Evolutionary conservation across 1,140 invertebrate genomes (phyloP), one percentile per base, ranked within the genome.

Genomic region (Phymorhynchus buccinoides): DNA sequence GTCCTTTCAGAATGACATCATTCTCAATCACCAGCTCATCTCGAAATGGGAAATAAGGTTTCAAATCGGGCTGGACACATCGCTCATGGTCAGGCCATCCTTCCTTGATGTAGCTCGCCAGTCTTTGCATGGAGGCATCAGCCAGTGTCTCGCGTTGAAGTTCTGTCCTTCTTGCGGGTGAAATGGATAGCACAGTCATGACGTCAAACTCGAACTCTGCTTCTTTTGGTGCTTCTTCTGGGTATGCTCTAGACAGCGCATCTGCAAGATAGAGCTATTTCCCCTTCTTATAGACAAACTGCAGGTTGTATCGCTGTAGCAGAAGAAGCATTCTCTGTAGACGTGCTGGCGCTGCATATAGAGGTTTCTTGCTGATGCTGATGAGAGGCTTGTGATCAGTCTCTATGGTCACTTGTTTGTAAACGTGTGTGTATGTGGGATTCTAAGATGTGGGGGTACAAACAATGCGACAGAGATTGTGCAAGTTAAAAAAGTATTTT

Each of bases 261-360:
- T 87, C 84, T 3, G 87, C 80, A 2, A 87, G 48, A 3, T 37
- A 48, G 22, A 87, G 85, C 32, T 77, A 39, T 62, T 35, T 42
- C 9, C 86, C 87, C 22, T 80, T 71, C 44, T 85, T 86, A 81
- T 88, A 88, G 18, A 71, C 27, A 16, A 89, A 68, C 48, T 48
- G 37, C 22, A 66, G 68, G 78, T 75, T 42, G 78, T 89, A 90
- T n/a, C 68, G 82, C 32, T 89, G 89, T 6, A 90, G 48, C 12
- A 48, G 12, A 39, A 89, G 83, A 27, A 90, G 71, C 85, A 91
- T 90, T 30, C 86, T 39, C 56, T 90, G 89, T n/a, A 90, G 84
- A 32, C 88, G 73, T 66, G 62, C 77, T 32, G 87, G 89, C 75
- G 87, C 87, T 48, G 37, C 27, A 16, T 78, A n/a, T 18, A 90